Evolutionary conservation across 1,140 invertebrate species (phyloP).

Genomic region (Apolygus lucorum): DNA sequence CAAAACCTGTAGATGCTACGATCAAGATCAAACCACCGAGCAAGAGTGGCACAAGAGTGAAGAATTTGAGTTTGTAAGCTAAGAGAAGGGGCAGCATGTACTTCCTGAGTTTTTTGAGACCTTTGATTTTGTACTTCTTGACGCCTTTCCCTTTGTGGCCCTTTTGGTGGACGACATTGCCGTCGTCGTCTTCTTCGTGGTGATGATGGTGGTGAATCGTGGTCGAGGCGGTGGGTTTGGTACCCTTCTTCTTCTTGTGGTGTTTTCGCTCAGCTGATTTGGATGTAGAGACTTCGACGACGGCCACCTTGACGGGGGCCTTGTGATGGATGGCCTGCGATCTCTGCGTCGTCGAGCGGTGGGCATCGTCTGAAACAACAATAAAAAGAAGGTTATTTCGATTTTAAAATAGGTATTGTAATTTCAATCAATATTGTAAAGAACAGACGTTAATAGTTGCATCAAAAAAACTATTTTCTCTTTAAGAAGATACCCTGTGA

Average conservation of each 20-base stretch:
- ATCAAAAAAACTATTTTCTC: too few relatives aligned
- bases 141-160: constrained; percentile 29
- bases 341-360: constrained; percentile 11
- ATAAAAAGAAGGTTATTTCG: too few relatives aligned
- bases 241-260: constrained; percentile 22
- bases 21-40: constrained; percentile 62
- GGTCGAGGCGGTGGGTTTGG: neutral
- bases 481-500: too few relatives aligned
- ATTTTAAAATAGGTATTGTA: too few relatives aligned
- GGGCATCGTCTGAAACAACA: constrained; percentile 19
- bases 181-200: neutral
- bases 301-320: constrained; percentile 24
- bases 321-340: constrained; percentile 15
- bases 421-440: too few relatives aligned
- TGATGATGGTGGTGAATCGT: neutral
- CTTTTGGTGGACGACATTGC: constrained; percentile 21
- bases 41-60: constrained; percentile 63
- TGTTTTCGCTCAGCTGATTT: neutral
- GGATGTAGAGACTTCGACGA: neutral
- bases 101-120: constrained; percentile 51
- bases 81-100: constrained; percentile 63
- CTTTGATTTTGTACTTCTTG: constrained; percentile 40
- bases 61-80: constrained; percentile 74
- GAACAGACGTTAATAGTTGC: too few relatives aligned
- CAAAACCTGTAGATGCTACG: constrained; percentile 62